Evolutionary conservation across 1,140 invertebrate genomes (phyloP).

Genomic region (Drosophila biarmipes): DNA sequence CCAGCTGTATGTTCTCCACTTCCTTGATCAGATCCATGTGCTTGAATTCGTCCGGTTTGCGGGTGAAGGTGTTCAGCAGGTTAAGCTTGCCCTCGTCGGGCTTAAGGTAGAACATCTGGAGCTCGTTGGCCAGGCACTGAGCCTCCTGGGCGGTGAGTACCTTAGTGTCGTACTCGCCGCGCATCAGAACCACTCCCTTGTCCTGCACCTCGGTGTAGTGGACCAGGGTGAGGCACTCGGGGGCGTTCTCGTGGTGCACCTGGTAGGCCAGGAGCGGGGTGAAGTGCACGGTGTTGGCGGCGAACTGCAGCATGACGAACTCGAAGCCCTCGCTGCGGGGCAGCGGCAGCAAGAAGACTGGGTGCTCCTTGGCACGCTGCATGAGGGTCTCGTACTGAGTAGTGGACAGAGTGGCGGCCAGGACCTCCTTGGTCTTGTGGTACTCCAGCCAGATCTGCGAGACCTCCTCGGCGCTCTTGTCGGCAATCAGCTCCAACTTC

Average conservation of each 20-base stretch:
- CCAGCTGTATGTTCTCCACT: conserved; percentile 89
- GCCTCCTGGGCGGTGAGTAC: conserved; percentile 91
- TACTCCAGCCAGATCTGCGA: conserved; percentile 92
- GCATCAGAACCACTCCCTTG: conserved; percentile 94
- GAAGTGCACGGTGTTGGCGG: conserved; percentile 91
- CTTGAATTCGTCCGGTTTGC: conserved; percentile 90
- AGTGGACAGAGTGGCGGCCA: conserved; percentile 89
- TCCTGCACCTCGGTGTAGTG: conserved; percentile 93
- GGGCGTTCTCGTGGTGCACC: conserved; percentile 95
- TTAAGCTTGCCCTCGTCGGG: conserved; percentile 87
- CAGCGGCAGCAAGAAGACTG: conserved; percentile 92
- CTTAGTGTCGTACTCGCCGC: conserved; percentile 94
- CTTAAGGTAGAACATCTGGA: conserved; percentile 93
- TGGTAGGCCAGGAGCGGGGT: conserved; percentile 95
- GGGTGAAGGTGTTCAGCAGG: conserved; percentile 90
- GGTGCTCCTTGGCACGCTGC: conserved; percentile 86
- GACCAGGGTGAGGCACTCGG: conserved; percentile 93
- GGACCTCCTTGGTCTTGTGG: conserved; percentile 90
- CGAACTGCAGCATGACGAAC: conserved; percentile 93
- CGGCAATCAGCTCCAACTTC: conserved; percentile 91
- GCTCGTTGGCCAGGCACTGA: conserved; percentile 93
- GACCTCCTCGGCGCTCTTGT: conserved; percentile 91
- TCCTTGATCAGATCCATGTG: conserved; percentile 93
- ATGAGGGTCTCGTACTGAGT: conserved; percentile 87
- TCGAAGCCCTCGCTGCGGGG: conserved; percentile 94